phyloP scores from a whole-genome alignment of 1,140 invertebrate species.

The Drosophila tristis region DNA sequence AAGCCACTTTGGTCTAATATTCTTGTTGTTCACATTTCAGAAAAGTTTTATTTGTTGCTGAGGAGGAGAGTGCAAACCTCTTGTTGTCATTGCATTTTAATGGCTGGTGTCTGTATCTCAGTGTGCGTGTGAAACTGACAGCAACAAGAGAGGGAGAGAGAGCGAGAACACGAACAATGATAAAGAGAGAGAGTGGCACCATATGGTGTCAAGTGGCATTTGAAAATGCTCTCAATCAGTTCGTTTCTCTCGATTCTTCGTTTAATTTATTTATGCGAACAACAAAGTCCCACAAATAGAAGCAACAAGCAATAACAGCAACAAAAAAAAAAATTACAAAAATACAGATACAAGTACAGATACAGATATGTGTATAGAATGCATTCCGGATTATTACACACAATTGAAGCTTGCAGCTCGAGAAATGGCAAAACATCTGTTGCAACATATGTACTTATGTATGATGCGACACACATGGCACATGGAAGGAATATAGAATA shows the following conservation, averaged over 20 bases:
- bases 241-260: conserved; percentile 36
- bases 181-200: conserved; percentile 10
- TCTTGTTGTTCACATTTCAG: conserved; percentile 62
- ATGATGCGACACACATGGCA: conserved; percentile 16
- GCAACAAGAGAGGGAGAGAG: too few relatives aligned
- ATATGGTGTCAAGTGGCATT: conserved; percentile 82
- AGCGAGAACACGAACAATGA: too few relatives aligned
- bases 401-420: conserved; percentile 30
- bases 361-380: conserved; percentile 4
- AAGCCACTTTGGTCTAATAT: conserved; percentile 78
- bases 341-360: neutral
- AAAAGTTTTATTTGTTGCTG: conserved; percentile 53
- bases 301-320: conserved; percentile 38
- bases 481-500: conserved; percentile 7
- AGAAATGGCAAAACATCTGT: conserved; percentile 47
- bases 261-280: conserved; percentile 58
- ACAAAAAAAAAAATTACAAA: conserved; percentile 9
- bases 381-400: conserved; percentile 47
- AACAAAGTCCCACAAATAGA: conserved; percentile 35
- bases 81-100: conserved; percentile 79
- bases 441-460: neutral
- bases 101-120: conserved; percentile 1
- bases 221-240: conserved; percentile 77
- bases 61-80: conserved; percentile 2
- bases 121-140: too few relatives aligned